A percentile compares a stretch with the other conserved stretches of the same genome.
phyloP scores from a whole-genome alignment of 2,888 invertebrate genomes.

The Pantelozetes paolii region DNA sequence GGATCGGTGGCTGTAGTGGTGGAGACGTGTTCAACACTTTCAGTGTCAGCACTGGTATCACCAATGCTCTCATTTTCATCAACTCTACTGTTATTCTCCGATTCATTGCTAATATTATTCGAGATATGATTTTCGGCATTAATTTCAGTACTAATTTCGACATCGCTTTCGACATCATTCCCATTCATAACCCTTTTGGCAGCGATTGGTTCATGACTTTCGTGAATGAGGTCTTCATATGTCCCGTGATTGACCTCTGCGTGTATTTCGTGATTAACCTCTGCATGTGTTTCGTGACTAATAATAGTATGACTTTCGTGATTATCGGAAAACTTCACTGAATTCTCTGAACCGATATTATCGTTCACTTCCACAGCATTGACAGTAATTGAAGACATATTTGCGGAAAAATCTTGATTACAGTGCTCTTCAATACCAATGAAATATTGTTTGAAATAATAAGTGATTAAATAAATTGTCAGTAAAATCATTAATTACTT shows the following conservation, averaged over 20 bases:
- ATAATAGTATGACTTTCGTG: neutral
- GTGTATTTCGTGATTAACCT: neutral
- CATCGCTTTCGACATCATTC: neutral
- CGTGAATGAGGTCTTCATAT: neutral
- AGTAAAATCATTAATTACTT: slow-evolving; percentile 1
- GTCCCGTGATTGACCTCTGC: neutral
- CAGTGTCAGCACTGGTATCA: neutral
- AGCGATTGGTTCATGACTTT: neutral
- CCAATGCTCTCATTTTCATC: too few species aligned
- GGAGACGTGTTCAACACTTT: neutral
- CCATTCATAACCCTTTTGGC: neutral
- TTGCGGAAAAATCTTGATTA: too few species aligned
- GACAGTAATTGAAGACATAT: too few species aligned
- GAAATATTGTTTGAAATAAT: neutral
- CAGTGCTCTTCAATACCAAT: neutral
- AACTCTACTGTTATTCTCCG: too few species aligned
- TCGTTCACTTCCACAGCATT: neutral
- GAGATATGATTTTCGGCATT: too few species aligned
- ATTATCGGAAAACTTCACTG: neutral
- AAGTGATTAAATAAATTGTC: neutral
- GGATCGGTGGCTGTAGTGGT: neutral
- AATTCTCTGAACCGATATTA: neutral
- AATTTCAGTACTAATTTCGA: neutral
- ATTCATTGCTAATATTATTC: too few species aligned
- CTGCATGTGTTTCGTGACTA: neutral